Evolutionary conservation across 2,113 vertebrate species (phyloP), one percentile per base, ranked within the genome.

Genomic region (Pontoporia blainvillei): DNA sequence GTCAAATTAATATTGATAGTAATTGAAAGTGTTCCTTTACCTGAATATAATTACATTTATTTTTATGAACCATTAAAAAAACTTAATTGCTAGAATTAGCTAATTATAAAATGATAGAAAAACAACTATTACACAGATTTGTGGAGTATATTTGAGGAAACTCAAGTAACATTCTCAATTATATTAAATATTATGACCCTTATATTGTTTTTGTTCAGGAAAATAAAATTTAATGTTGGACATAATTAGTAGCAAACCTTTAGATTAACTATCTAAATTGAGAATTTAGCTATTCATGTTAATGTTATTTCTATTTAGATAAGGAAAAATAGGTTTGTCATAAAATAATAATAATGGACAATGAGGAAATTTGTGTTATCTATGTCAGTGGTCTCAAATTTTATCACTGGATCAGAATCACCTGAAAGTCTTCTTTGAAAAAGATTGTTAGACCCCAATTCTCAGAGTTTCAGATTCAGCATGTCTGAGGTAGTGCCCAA

Each of bases 61-160:
- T 96, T 95, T 95, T 66, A 88, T 94, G 49, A 88, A 57, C 67
- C 36, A 93, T 90, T 41, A 90, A 52, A 90, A 76, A 46, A 76
- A 44, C 12, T 44, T 86, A 78, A 8, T 81, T 61, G 21, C 31
- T 88, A 27, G 83, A 71, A 91, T 62, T 82, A 92, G 13, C 69
- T 92, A 88, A 88, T 73, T 96, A 90, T 78, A 85, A 82, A 87
- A 54, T 85, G 27, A 36, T 44, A 82, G n/a, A 34, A 81, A 82
- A 94, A 69, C 31, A 96, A 62, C 6, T 59, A 78, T 57, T 39
- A 34, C 5, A 73, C 9, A 95, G 52, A 44, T 57, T 83, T 83
- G 82, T 93, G n/a, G 6, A 81, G 34, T 69, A 8, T 46, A 46
- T 76, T 92, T 96, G 29, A 71, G 34, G 34, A 92, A 88, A 39